Conservation (phyloP, 2,888 invertebrate genomes). For the Stenchaetothrips biformis region DNA sequence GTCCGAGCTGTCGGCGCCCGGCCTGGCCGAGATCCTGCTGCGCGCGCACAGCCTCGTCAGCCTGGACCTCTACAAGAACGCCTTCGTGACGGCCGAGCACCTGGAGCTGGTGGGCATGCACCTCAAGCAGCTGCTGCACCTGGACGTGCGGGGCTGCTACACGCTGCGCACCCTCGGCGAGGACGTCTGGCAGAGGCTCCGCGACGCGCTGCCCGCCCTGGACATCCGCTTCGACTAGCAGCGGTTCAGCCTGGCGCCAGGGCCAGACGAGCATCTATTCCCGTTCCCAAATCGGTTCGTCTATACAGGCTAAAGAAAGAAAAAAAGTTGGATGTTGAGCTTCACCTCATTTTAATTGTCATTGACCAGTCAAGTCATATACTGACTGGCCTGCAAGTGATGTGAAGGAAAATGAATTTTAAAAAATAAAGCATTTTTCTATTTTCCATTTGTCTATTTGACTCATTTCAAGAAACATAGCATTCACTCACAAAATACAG, state of each 20-base stretch:
- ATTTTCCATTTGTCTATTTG: conserved; percentile 1
- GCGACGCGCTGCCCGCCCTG: neutral
- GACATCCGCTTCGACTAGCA: neutral
- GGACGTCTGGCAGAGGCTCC: neutral
- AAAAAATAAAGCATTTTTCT: neutral
- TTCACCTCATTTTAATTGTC: no score
- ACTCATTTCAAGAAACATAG: neutral
- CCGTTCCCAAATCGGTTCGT: no score
- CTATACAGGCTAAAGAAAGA: no score
- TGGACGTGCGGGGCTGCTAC: conserved; percentile 14
- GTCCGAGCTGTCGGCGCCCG: conserved; percentile 11
- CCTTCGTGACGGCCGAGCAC: neutral
- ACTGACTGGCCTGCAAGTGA: no score
- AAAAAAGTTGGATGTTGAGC: no score
- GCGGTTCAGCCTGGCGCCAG: no score
- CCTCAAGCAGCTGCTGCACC: neutral
- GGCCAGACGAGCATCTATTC: no score
- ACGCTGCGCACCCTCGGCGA: neutral
- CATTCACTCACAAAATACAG: neutral
- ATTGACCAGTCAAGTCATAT: no score
- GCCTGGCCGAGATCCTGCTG: conserved; percentile 14
- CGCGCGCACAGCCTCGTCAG: neutral
- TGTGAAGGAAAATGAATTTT: neutral
- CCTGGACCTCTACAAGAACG: conserved; percentile 17
- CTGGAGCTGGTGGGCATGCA: neutral